Percentiles rank a stretch among this genome's conserved stretches.
These are phyloP conservation scores for Ailurus styani DNA, from an alignment of 2,113 vertebrate species.

Conservation along the genomic window DNA sequence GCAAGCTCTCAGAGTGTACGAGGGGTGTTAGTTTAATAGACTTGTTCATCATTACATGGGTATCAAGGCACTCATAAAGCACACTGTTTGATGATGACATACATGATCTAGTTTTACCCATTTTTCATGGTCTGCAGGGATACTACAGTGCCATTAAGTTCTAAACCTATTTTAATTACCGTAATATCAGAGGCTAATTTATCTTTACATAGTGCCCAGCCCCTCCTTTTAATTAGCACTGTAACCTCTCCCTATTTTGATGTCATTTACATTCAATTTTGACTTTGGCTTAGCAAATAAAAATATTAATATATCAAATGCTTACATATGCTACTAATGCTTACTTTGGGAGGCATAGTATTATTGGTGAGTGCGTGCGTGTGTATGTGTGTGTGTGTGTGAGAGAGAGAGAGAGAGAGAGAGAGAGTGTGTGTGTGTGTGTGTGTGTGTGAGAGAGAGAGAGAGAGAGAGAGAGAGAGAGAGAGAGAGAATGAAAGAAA, in stretches of 20 bases:
- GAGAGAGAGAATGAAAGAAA: no score
- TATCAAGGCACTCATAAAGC: background rate
- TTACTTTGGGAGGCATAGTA: background rate
- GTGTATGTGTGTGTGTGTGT: background rate
- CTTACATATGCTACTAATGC: no score
- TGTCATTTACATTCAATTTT: conserved; percentile 68
- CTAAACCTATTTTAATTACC: background rate
- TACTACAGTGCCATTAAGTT: background rate
- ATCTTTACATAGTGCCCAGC: conserved; percentile 34
- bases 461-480: background rate
- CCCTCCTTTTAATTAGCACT: conserved; percentile 52
- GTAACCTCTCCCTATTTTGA: conserved; percentile 61
- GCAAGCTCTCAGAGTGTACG: background rate
- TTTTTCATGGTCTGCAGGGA: background rate
- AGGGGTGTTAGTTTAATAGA: background rate
- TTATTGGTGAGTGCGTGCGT: background rate
- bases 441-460: no score
- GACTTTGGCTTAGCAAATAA: conserved; percentile 46
- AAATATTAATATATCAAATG: conserved; percentile 41
- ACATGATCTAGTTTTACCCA: background rate
- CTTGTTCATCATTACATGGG: background rate
- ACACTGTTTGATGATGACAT: background rate
- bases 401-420: background rate
- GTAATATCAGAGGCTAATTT: background rate
- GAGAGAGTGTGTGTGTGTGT: background rate